These are phyloP conservation scores for Leucoraja erinaceus DNA, from an alignment of 2,113 vertebrate genomes.

Conservation along the genomic window DNA sequence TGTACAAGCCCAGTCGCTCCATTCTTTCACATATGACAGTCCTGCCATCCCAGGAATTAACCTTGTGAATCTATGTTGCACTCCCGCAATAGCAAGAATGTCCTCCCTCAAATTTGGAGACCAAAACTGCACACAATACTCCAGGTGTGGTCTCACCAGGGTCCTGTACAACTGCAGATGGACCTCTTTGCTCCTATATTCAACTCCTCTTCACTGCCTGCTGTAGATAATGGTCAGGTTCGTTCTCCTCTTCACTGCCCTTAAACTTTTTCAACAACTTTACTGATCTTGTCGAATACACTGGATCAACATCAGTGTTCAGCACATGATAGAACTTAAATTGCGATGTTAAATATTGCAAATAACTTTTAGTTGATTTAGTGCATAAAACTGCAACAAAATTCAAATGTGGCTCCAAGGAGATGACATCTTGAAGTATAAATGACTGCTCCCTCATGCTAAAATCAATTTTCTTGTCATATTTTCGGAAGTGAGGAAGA, in stretches of 20 bases:
- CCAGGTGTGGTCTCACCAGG: too few relatives aligned
- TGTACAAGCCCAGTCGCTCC: too few relatives aligned
- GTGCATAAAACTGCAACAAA: background rate
- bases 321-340: background rate
- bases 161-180: too few relatives aligned
- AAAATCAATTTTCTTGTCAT: background rate
- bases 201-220: too few relatives aligned
- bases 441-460: background rate
- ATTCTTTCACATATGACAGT: too few relatives aligned
- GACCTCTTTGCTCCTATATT: too few relatives aligned
- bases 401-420: background rate
- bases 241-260: background rate
- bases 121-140: too few relatives aligned
- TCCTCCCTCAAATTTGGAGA: too few relatives aligned
- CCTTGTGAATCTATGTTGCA: too few relatives aligned
- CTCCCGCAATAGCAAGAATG: too few relatives aligned
- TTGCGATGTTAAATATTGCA: background rate
- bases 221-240: too few relatives aligned
- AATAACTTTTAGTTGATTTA: background rate
- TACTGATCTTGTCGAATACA: background rate
- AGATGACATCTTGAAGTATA: background rate
- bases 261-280: background rate
- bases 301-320: background rate
- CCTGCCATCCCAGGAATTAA: too few relatives aligned
- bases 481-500: background rate